Evolutionary conservation across 1,140 invertebrate genomes (phyloP).

Genomic region (Brachystomella parvula): DNA sequence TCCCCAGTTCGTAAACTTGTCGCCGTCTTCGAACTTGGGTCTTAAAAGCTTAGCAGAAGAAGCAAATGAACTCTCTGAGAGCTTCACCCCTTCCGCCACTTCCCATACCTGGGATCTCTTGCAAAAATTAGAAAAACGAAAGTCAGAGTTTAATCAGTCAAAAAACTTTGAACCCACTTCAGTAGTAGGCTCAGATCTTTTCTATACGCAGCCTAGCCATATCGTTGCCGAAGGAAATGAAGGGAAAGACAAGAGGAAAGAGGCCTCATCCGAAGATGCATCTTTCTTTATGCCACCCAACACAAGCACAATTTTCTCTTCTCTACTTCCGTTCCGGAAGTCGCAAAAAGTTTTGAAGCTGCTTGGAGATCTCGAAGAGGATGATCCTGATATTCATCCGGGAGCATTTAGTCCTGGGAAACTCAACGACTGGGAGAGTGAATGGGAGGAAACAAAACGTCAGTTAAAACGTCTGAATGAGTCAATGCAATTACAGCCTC

Average conservation of each 20-base stretch:
- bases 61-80: neutral
- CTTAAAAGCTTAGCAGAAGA: neutral
- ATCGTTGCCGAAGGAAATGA: neutral
- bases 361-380: too few relatives aligned
- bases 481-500: slow-evolving; percentile 1
- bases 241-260: neutral
- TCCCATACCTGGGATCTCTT: slow-evolving; percentile 33
- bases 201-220: neutral
- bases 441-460: neutral
- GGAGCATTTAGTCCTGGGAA: neutral
- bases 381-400: neutral
- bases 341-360: too few relatives aligned
- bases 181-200: too few relatives aligned
- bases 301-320: too few relatives aligned
- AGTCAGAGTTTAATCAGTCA: neutral
- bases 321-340: too few relatives aligned
- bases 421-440: neutral
- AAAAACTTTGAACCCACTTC: neutral
- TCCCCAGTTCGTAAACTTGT: neutral
- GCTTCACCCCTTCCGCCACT: slow-evolving; percentile 17
- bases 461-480: neutral
- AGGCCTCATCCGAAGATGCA: neutral
- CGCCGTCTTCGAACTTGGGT: neutral
- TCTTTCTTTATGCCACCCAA: neutral
- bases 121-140: slow-evolving; percentile 17